phyloP scores from a whole-genome alignment of 2,797 vertebrate genomes.

The Gadopsis bispinosus region DNA sequence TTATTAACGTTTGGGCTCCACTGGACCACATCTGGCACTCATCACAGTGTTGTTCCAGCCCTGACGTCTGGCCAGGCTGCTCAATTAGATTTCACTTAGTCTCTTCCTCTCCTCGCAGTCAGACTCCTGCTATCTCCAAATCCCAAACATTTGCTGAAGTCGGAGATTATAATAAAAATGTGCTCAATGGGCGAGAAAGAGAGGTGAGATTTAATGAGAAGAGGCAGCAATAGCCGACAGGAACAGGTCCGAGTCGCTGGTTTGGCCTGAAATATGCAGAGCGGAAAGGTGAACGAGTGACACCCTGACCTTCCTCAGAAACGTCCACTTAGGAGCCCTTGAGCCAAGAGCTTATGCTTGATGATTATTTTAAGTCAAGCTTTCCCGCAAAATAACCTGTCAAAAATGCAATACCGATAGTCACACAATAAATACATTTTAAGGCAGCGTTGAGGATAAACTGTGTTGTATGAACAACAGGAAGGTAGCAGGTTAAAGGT shows the following conservation, averaged over 20 bases:
- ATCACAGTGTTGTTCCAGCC: constrained; percentile 85
- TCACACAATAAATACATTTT: background rate
- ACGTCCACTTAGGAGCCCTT: constrained; percentile 42
- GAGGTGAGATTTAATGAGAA: constrained; percentile 59
- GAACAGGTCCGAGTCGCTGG: constrained; percentile 28
- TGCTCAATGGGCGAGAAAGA: constrained; percentile 29
- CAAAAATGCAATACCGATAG: constrained; percentile 11
- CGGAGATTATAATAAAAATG: constrained; percentile 65
- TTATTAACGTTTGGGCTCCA: constrained; percentile 85
- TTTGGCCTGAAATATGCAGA: constrained; percentile 37
- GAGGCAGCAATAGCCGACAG: constrained; percentile 47
- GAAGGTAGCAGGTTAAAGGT: constrained; percentile 75
- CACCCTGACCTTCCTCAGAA: constrained; percentile 39
- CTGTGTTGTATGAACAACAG: constrained; percentile 33
- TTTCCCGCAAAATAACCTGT: constrained; percentile 12
- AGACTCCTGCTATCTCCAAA: constrained; percentile 78
- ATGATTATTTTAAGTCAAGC: constrained; percentile 23
- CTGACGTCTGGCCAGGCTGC: constrained; percentile 84
- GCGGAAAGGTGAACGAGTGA: constrained; percentile 22
- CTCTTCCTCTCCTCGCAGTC: constrained; percentile 79
- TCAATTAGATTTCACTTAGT: constrained; percentile 87
- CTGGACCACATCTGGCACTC: constrained; percentile 85
- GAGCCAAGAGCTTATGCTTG: constrained; percentile 37
- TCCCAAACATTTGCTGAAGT: constrained; percentile 68
- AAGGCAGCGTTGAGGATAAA: background rate